phyloP scores from a whole-genome alignment of 2,888 invertebrate species.

The Leptinotarsa peninsularis region DNA sequence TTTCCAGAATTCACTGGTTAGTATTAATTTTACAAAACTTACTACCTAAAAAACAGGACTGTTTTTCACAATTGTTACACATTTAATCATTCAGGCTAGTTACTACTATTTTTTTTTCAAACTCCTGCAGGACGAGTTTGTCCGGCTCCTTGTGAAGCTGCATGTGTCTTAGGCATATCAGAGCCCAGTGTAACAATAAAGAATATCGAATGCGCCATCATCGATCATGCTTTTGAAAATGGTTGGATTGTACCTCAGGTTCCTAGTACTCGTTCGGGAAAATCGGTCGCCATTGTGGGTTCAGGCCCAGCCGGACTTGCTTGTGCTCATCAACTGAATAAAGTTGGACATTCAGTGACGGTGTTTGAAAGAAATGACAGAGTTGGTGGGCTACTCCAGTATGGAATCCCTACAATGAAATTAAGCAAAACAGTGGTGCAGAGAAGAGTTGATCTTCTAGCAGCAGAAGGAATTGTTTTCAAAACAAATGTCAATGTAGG shows the following conservation, averaged over 20 bases:
- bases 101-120: background rate
- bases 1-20: constrained; percentile 80
- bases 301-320: constrained; percentile 95
- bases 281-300: constrained; percentile 77
- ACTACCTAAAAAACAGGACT: background rate
- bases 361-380: constrained; percentile 98
- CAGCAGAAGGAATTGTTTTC: constrained; percentile 87
- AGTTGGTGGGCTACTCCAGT: constrained; percentile 93
- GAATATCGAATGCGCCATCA: constrained; percentile 98
- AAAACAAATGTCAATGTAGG: constrained; percentile 92
- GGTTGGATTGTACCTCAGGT: constrained; percentile 75
- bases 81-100: background rate
- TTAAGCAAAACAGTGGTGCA: constrained; percentile 93
- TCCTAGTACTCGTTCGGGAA: constrained; percentile 59
- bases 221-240: constrained; percentile 96
- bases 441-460: constrained; percentile 86
- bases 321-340: constrained; percentile 96
- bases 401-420: constrained; percentile 99
- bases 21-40: background rate
- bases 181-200: constrained; percentile 98
- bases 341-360: constrained; percentile 95
- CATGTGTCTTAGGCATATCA: constrained; percentile 90
- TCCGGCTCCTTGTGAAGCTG: constrained; percentile 98
- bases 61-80: background rate
- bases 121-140: constrained; percentile 74